Percentiles rank a stretch among this genome's conserved stretches.
phyloP scores from a whole-genome alignment of 2,113 vertebrate species.

The Trinectes maculatus region DNA sequence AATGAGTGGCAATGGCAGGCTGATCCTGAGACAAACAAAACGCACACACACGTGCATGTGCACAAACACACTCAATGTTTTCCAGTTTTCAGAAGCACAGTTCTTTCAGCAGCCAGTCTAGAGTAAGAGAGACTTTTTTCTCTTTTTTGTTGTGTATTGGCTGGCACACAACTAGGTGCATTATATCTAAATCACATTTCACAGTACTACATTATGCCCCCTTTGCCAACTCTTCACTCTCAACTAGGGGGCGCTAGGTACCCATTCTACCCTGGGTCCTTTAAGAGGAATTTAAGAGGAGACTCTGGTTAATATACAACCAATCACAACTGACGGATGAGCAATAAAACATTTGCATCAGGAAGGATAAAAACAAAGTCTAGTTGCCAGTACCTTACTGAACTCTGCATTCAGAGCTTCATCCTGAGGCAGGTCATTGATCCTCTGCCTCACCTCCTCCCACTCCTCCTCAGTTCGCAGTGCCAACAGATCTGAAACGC shows the following conservation, averaged over 20 bases:
- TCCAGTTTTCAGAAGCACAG: no score
- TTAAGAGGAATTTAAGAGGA: no score
- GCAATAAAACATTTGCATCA: neutral
- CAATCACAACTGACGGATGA: neutral
- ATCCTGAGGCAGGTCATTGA: conserved; percentile 86
- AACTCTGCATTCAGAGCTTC: conserved; percentile 88
- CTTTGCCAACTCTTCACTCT: no score
- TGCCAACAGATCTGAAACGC: conserved; percentile 84
- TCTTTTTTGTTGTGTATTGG: no score
- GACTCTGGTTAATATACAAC: no score
- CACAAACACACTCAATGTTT: neutral
- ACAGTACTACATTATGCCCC: no score
- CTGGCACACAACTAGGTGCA: no score
- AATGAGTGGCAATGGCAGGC: conserved; percentile 85
- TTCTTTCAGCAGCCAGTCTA: no score
- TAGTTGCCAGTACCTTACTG: conserved; percentile 84
- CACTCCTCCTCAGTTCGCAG: conserved; percentile 89
- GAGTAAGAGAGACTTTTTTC: no score
- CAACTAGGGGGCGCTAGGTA: no score
- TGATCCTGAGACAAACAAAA: conserved; percentile 86
- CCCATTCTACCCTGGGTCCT: no score
- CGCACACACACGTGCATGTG: conserved; percentile 2
- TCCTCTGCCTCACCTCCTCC: conserved; percentile 88
- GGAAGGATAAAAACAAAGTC: neutral
- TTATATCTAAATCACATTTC: no score